Base-by-base conservation (phyloP, 2,797 vertebrate species). In the Falco peregrinus region DNA sequence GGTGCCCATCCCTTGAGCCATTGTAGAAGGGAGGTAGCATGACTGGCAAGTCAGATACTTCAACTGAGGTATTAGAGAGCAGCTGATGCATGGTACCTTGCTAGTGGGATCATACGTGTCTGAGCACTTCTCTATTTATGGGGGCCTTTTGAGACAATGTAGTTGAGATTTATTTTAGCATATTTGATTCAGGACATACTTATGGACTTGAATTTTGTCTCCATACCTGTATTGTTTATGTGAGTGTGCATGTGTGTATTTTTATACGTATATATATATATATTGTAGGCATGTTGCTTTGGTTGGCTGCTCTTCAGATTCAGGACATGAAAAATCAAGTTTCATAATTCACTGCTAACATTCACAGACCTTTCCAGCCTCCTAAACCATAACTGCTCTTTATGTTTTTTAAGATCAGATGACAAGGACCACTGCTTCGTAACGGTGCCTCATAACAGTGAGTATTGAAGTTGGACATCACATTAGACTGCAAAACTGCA, bases 311-410 rank as follows among this genome's bases (percentile, higher is more conserved):
- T 91, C 54, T 76, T 93, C 65, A 91, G 67, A 73, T 73, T 93
- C 77, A 94, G 70, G 43, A 76, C 37, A 88, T 50, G 88, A 65
- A 94, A 89, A 90, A 61, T 29, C 57, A 80, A 82, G 85, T 95
- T 91, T 91, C 79, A 83, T 93, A 95, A 96, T 54, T 90, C 73
- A 84, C 48, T 82, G 25, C 41, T 79, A 89, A 56, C 37, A 85
- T 78, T 71, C 76, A 84, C 54, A 91, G 89, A 91, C 21, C 59
- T 92, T 93, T 92, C 63, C 77, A 93, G 51, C 39, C 69, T 81
- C 57, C 67, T 61, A 93, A 94, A 86, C 53, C 59, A n/a, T 79
- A 92, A 82, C 63, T 50, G 39, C 35, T 76, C 41, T 75, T 76
- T 56, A 2, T 1, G 0, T 67, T 91, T 76, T 60, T 60, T 78